Conservation (phyloP, 2,113 vertebrate genomes). For the Elachura formosa region DNA sequence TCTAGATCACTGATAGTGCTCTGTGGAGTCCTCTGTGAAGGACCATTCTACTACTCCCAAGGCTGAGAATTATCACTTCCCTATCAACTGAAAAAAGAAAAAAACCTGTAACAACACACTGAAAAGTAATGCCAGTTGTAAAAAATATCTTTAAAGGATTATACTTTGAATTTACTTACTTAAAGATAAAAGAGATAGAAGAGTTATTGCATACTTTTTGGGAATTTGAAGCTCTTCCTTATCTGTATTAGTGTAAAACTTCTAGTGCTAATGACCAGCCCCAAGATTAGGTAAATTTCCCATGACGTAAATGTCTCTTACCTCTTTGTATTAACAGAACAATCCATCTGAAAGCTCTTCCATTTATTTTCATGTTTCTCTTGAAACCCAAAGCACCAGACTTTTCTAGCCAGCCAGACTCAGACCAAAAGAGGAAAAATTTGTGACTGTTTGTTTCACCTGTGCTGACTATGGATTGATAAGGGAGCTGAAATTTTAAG, state of each 20-base stretch:
- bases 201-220: neutral
- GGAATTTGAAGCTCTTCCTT: neutral
- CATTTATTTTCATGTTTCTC: neutral
- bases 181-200: neutral
- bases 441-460: neutral
- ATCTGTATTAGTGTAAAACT: neutral
- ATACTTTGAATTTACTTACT: neutral
- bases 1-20: neutral
- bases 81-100: neutral
- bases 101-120: neutral
- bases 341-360: neutral
- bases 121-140: neutral
- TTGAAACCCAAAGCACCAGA: neutral
- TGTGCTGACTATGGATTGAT: neutral
- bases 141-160: neutral
- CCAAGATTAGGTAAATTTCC: neutral
- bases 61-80: neutral
- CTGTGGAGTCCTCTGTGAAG: neutral
- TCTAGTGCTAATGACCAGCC: neutral
- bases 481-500: neutral
- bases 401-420: neutral
- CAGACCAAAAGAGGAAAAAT: neutral
- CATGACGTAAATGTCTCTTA: neutral
- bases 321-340: neutral
- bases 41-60: neutral